Base-by-base conservation (phyloP, 1,140 invertebrate genomes). In the Drosophila nigrodunni region DNA sequence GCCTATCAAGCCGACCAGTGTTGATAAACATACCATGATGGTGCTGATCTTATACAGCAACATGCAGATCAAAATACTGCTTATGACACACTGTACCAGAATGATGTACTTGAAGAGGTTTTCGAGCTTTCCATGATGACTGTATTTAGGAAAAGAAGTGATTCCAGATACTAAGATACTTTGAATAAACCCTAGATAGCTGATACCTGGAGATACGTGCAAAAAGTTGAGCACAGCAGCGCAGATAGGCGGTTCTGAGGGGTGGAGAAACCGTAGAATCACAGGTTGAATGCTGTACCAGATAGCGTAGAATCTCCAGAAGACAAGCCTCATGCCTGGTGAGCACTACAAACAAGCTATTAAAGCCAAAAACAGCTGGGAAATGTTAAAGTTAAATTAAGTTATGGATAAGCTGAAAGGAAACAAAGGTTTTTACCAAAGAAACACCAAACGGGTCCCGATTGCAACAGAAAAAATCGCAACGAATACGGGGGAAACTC, bases 11-110 rank as follows among this genome's bases (percentile, higher is more conserved):
- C 1, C 2, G 13, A 21, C 10, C 6, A 13, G n/a, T 7, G 1
- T 6, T 4, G 2, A 15, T 21, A 1, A 67, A 58, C 80, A 1
- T 15, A 85, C 85, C 71, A 89, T 57, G 3, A 85, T 69, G 0
- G 80, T 89, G 74, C 80, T 88, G 18, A 88, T 77, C 21, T 88
- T 88, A n/a, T 89, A 89, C 2, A 89, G 75, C 41, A 89, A n/a
- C 85, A 89, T 89, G 52, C 85, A 89, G 2, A 89, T 85, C n/a
- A 89, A 34, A 7, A 89, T 73, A 18, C 85, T 90, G 44, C 85
- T 89, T 0, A 89, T 70, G 2, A 61, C 73, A 34, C 85, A 89
- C 49, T 89, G 85, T 5, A 89, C 86, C 2, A 89, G 43, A 13
- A 89, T 89, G 0, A 89, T 79, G 3, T 89, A 89, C 21, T 89